Conservation (phyloP, 1,140 invertebrate genomes). For the Papilio machaon region DNA sequence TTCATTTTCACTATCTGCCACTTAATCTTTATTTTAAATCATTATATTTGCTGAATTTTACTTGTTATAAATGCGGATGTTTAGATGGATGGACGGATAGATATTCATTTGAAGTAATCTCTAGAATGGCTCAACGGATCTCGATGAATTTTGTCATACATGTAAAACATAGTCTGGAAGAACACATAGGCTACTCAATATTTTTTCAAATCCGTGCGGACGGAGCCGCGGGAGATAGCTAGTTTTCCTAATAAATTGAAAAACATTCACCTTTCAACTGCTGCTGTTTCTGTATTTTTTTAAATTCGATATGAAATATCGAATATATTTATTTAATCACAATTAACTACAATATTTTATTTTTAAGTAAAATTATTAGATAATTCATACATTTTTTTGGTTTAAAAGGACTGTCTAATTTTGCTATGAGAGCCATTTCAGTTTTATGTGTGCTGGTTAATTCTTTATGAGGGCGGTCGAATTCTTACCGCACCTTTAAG, state of each 20-base stretch:
- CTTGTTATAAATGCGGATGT: too few species aligned
- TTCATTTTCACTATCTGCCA: background rate
- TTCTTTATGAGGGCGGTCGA: conserved; percentile 17
- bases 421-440: conserved; percentile 6
- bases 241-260: too few species aligned
- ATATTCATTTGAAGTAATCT: too few species aligned
- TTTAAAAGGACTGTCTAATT: background rate
- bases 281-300: background rate
- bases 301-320: too few species aligned
- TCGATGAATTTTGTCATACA: too few species aligned
- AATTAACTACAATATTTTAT: background rate
- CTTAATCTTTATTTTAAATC: background rate
- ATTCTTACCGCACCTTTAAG: conserved; percentile 12
- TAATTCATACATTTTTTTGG: conserved; percentile 1
- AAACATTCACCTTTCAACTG: background rate
- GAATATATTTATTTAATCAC: too few species aligned
- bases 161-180: too few species aligned
- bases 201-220: too few species aligned
- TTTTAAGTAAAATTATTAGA: background rate
- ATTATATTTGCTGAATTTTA: background rate
- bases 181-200: too few species aligned
- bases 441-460: conserved; percentile 25
- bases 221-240: too few species aligned
- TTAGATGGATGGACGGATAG: too few species aligned
- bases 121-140: too few species aligned